These are phyloP conservation scores for Phrynocephalus forsythii DNA, from an alignment of 2,797 vertebrate genomes.

Conservation along the genomic window DNA sequence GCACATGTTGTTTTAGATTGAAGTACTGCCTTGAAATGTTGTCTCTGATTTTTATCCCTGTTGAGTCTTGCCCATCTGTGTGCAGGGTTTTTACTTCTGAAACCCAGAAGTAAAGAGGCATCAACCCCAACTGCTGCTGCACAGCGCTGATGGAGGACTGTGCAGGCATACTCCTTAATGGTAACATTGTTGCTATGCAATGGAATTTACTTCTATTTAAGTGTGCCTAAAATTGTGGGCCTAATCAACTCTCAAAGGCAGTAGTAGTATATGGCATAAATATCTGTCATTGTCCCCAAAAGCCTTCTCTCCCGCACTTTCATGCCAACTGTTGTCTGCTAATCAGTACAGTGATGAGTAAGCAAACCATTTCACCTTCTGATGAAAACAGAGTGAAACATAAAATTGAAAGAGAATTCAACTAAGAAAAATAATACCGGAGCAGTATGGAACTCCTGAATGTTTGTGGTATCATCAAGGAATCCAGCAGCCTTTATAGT, in stretches of 20 bases:
- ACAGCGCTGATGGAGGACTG: no score
- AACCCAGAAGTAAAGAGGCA: no score
- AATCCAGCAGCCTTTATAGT: slow-evolving; percentile 43
- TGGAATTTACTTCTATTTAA: not conserved
- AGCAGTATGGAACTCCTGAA: slow-evolving; percentile 50
- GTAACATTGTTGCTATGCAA: not conserved
- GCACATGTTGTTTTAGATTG: not conserved
- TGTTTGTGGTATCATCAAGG: slow-evolving; percentile 26
- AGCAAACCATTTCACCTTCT: slow-evolving; percentile 23
- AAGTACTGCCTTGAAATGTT: not conserved
- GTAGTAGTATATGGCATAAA: not conserved
- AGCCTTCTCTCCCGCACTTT: slow-evolving; percentile 38
- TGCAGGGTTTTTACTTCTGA: no score
- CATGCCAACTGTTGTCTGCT: slow-evolving; percentile 36
- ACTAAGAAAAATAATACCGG: not conserved
- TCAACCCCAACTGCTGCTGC: no score
- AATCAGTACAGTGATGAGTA: slow-evolving; percentile 44
- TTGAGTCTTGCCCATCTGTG: no score
- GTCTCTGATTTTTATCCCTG: no score
- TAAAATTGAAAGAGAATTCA: slow-evolving; percentile 49
- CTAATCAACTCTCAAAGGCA: not conserved
- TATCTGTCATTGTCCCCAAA: slow-evolving; percentile 48
- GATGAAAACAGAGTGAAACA: slow-evolving; percentile 38
- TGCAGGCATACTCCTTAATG: no score
- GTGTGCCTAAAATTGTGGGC: not conserved